These are phyloP conservation scores for Tridacna crocea DNA, from an alignment of 2,888 invertebrate species.

Conservation along the genomic window DNA sequence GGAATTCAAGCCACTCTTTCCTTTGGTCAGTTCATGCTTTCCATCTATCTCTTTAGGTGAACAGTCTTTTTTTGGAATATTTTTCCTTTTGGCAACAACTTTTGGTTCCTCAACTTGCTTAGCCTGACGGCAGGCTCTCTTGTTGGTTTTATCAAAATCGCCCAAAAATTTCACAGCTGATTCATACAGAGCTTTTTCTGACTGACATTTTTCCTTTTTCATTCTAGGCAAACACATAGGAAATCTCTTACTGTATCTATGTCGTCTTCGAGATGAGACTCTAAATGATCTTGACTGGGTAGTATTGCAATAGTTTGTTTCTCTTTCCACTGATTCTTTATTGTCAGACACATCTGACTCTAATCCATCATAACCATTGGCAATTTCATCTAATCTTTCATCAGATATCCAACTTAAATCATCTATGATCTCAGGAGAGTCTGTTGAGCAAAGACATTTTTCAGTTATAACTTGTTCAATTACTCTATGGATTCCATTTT, in stretches of 20 bases:
- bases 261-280: not conserved
- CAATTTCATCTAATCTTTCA: not conserved
- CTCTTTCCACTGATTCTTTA: not conserved
- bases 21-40: not conserved
- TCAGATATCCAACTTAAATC: not conserved
- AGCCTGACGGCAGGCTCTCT: not conserved
- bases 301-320: not conserved
- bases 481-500: not conserved
- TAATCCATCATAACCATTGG: not conserved
- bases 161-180: constrained; percentile 5
- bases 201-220: not conserved
- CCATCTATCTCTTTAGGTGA: not conserved
- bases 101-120: not conserved
- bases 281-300: not conserved
- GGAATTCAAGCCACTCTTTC: not conserved
- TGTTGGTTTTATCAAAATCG: constrained; percentile 8
- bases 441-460: not conserved
- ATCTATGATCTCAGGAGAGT: not conserved
- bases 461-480: constrained; percentile 10
- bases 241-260: constrained; percentile 6
- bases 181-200: constrained; percentile 1
- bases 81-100: not conserved
- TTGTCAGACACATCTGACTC: not conserved
- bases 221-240: not conserved
- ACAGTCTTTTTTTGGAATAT: not conserved